Evolutionary conservation across 2,888 invertebrate species (phyloP).

Genomic region (Zele albiditarsus): DNA sequence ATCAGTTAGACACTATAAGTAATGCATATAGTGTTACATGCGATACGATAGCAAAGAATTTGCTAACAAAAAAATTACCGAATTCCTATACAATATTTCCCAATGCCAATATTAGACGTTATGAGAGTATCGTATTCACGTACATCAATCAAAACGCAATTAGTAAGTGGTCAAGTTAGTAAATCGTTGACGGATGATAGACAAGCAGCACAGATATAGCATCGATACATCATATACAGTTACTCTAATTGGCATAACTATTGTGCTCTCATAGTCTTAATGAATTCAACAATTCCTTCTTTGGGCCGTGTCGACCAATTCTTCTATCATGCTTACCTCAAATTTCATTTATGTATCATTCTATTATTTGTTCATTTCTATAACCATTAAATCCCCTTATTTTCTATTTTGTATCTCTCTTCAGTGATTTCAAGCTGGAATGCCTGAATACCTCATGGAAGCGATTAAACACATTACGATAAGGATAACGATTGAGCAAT

Average conservation of each 20-base stretch:
- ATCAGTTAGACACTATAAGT: slow-evolving; percentile 53
- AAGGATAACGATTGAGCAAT: slow-evolving; percentile 49
- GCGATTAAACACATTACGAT: slow-evolving; percentile 45
- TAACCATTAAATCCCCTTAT: too few species aligned
- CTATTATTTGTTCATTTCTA: too few species aligned
- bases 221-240: slow-evolving; percentile 52
- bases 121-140: slow-evolving; percentile 43
- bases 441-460: slow-evolving; percentile 38
- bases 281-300: slow-evolving; percentile 50
- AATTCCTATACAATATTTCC: neutral
- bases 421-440: too few species aligned
- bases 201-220: slow-evolving; percentile 51
- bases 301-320: slow-evolving; percentile 32
- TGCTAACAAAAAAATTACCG: slow-evolving; percentile 41
- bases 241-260: slow-evolving; percentile 53
- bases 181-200: slow-evolving; percentile 54
- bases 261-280: slow-evolving; percentile 52
- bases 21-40: too few species aligned
- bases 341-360: too few species aligned
- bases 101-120: slow-evolving; percentile 6
- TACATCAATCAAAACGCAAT: slow-evolving; percentile 50
- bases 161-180: slow-evolving; percentile 55
- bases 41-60: slow-evolving; percentile 34
- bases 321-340: slow-evolving; percentile 28
- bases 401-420: too few species aligned